A percentile compares a stretch with the other conserved stretches of the same genome.
These are phyloP conservation scores for Platysternon megacephalum DNA, from an alignment of 2,113 vertebrate genomes.

Conservation along the genomic window DNA sequence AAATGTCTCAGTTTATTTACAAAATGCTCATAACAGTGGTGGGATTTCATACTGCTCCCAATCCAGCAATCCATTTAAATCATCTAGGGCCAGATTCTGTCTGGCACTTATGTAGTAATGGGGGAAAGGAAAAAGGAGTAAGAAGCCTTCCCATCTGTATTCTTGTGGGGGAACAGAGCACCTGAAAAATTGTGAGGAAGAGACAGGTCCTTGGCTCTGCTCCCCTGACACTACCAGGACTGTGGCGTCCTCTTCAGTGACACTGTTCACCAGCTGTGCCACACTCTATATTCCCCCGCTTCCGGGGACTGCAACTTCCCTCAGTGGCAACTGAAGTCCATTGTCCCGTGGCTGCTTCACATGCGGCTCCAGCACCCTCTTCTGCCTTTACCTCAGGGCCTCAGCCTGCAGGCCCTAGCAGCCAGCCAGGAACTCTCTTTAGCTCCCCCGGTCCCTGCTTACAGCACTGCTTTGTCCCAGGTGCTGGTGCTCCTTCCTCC, in stretches of 20 bases:
- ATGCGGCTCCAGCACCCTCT: too few relatives aligned
- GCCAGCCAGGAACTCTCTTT: too few relatives aligned
- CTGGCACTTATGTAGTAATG: not conserved
- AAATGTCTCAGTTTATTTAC: constrained; percentile 69
- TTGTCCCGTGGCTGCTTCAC: too few relatives aligned
- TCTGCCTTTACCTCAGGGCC: too few relatives aligned
- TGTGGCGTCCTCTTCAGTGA: not conserved
- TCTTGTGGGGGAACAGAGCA: rapidly evolving
- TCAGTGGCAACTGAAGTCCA: too few relatives aligned
- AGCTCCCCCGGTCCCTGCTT: too few relatives aligned
- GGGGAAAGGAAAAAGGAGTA: not conserved
- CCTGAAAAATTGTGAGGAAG: not conserved
- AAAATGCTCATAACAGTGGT: constrained; percentile 49
- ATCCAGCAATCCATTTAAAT: constrained; percentile 15
- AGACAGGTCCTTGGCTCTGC: not conserved
- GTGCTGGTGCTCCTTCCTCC: too few relatives aligned
- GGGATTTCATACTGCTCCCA: constrained; percentile 59
- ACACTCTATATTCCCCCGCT: too few relatives aligned
- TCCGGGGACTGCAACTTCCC: too few relatives aligned
- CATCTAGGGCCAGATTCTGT: constrained; percentile 5
- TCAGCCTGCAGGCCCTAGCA: too few relatives aligned
- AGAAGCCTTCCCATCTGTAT: not conserved
- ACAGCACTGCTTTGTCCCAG: too few relatives aligned
- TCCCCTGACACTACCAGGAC: not conserved
- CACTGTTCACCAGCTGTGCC: too few relatives aligned